Evolutionary conservation across 2,113 vertebrate genomes (phyloP), one percentile per base, ranked within the genome.

Genomic region (Hirundichthys speculiger): DNA sequence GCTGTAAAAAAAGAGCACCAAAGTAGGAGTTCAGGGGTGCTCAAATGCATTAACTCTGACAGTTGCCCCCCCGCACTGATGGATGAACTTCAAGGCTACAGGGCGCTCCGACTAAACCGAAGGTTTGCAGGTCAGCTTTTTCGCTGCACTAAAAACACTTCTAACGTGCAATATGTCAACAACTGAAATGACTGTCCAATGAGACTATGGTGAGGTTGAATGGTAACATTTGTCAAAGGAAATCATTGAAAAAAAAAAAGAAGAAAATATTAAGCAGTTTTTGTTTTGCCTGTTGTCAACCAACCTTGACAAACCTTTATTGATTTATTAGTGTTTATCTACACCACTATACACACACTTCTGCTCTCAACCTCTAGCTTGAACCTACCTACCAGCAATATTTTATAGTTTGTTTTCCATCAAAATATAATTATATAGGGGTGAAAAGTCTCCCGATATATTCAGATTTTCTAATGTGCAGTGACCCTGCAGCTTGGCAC

Each of bases 381-480:
- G n/a, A n/a, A n/a, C n/a, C n/a, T n/a, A n/a, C n/a, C n/a, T n/a
- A n/a, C n/a, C n/a, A 21, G 19, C 69, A 21, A 40, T 61, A 79
- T 15, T 43, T 57, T 25, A 15, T 19, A 11, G n/a, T 47, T 40
- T 50, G 24, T 27, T 38, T 73, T 64, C 64, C 20, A 24, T 54
- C 38, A 72, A 72, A 62, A 67, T 78, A 40, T 3, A 70, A 77
- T 69, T 71, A 56, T 41, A 56, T 40, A 15, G 12, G 34, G 48
- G 6, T 53, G 41, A 47, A 74, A 69, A 72, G 38, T 9, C 43
- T 25, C 22, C 18, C 49, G 46, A 65, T 57, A 46, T 40, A 61
- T 68, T 52, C 48, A 5, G 27, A 86, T 78, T 86, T 42, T 20
- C 71, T 73, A 74, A 59, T 79, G 72, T 82, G 61, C 53, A 27